Base-by-base conservation (phyloP, 2,888 invertebrate species). In the Germaria angustata region DNA sequence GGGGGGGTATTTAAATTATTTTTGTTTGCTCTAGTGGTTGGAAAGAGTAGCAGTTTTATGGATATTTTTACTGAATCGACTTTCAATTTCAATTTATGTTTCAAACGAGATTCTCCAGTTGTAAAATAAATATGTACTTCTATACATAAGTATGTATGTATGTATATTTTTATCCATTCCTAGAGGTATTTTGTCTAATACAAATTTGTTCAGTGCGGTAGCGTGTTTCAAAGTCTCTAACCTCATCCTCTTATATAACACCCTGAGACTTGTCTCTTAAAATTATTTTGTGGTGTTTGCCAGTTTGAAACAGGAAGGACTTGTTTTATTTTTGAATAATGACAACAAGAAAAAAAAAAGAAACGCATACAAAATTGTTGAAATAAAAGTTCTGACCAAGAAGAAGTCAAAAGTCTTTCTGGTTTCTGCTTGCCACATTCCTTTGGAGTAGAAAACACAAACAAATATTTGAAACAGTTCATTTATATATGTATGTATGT, bases 251-350 rank as follows among this genome's bases (percentile, higher is more conserved):
- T 20, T 39, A 39, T 53, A 53, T 34, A 34, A 49, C 34, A 34
- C 44, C 9, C 15, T 34, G n/a, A n/a, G 55, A 32, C 39, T 49
- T 46, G 46, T 24, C n/a, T 53, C 13, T 34, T 57, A 24, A 68
- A 68, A 34, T 15, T 39, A 7, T 41, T 65, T 75, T 57, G 20
- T 24, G 15, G 4, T 49, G 11, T 36, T 61, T 44, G 75, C 44
- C 76, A 57, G 61, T 13, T 71, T 34, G 17, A 39, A 81, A 81
- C 81, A 81, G 81, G 81, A 81, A 81, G 81, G 81, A 81, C 81
- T 81, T 65, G 81, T 76, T 81, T 76, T 24, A 59, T 44, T 39
- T 65, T 75, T 68, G 46, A 57, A 68, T 41, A 76, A 51, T 59
- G 59, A 68, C 59, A 68, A 49, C 28, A 49, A 53, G 39, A 11